Evolutionary conservation across 2,113 vertebrate species (phyloP), one percentile per base, ranked within the genome.

Genomic region (Tapirus terrestris): DNA sequence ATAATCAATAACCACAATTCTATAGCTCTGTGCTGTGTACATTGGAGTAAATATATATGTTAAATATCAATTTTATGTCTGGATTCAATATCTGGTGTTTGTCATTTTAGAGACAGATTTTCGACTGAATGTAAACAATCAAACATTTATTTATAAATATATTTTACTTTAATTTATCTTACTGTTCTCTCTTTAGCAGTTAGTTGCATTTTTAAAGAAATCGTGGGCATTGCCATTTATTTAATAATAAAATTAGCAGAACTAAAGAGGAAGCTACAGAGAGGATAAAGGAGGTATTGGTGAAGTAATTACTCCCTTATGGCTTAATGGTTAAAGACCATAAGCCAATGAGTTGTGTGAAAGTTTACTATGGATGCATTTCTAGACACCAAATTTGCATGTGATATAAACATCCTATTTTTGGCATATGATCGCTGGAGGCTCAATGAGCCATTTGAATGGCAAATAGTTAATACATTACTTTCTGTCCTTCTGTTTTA

Each of bases 151-250:
- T 56, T 92, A 53, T 63, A 33, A 58, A 21, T 39, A 12, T 76
- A 39, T 82, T 95, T 76, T 72, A 65, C 60, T 68, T 92, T 53
- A 53, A 53, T 53, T 53, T 45, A 45, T 60, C 27, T 86, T 63
- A 45, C 7, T 67, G 5, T 68, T 84, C 51, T 77, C 18, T 67
- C 27, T 17, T 68, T 81, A 61, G 79, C 7, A 84, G 14, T n/a
- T 43, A 31, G 36, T 63, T 93, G 48, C 13, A 91, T 86, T 91
- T 97, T 80, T 87, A 94, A 93, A 92, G 27, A 89, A 90, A 83
- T n/a, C 73, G 1, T 53, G 48, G 53, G 1, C 25, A 45, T 45
- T 81, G 36, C 0, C 36, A 67, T 63, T 81, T 89, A 43, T 43
- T 87, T 94, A 81, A 33, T 77, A 81, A 39, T 1, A 88, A 33